Conservation (phyloP, 2,888 invertebrate genomes). For the Dynastes maya region DNA sequence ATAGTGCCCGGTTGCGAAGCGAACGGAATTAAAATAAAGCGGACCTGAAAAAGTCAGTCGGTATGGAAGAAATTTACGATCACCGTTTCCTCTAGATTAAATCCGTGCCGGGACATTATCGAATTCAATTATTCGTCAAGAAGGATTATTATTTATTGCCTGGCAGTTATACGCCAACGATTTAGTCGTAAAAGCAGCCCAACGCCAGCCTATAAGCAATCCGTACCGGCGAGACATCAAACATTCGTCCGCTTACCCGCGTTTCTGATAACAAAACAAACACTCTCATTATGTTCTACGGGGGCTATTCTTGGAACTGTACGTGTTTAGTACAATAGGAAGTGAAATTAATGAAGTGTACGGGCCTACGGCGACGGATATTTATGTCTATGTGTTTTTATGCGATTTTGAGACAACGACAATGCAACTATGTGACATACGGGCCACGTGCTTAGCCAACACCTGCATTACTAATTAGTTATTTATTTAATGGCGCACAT, state of each 20-base stretch:
- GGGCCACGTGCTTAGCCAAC: constrained; percentile 18
- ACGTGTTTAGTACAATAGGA: constrained; percentile 51
- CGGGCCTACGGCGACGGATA: constrained; percentile 36
- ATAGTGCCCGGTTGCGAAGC: not conserved
- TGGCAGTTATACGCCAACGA: constrained; percentile 50
- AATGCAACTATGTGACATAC: constrained; percentile 1
- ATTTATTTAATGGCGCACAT: constrained; percentile 23
- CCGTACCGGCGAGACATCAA: constrained; percentile 47
- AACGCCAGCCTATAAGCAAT: not conserved
- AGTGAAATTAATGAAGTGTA: constrained; percentile 51
- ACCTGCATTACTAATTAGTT: constrained; percentile 34
- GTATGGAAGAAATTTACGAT: constrained; percentile 26
- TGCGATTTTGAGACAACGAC: constrained; percentile 38
- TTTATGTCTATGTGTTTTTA: constrained; percentile 43
- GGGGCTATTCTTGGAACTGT: constrained; percentile 49
- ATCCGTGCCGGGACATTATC: constrained; percentile 39
- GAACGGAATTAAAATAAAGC: constrained; percentile 26
- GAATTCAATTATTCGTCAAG: constrained; percentile 49
- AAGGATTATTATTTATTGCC: constrained; percentile 50
- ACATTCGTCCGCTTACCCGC: constrained; percentile 36
- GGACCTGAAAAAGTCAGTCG: constrained; percentile 15
- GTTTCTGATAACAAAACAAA: constrained; percentile 49
- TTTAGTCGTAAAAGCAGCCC: constrained; percentile 38
- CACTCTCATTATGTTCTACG: constrained; percentile 43
- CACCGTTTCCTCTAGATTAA: constrained; percentile 37